Evolutionary conservation across 2,888 invertebrate species (phyloP), one percentile per base, ranked within the genome.

Genomic region (Pseudococcus viburni): DNA sequence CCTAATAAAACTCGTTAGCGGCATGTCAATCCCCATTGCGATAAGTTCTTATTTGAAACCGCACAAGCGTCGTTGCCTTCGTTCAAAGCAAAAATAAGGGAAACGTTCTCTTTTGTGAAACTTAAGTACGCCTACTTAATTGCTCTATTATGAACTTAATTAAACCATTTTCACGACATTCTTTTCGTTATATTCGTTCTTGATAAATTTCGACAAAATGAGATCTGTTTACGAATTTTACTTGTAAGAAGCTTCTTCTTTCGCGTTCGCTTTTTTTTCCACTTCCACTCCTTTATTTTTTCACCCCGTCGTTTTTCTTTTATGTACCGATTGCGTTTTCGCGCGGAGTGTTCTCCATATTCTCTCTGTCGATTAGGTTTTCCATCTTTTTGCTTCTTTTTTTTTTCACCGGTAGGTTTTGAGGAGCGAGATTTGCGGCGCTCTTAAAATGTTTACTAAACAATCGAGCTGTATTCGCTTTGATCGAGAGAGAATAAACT

Each of bases 81-180:
- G 77, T n/a, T 88, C 80, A 80, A 83, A 88, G 88, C 39, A 88
- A 88, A 88, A 83, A 48, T 39, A 88, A 48, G 80, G 88, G 80
- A 88, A 86, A 73, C 51, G 26, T 55, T 42, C 88, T 42, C 83
- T 83, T 88, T 77, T 80, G 55, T 83, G 88, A 80, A 88, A 83
- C 88, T 88, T 55, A 55, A 88, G 88, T 88, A 88, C 88, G 88
- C 83, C 83, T 80, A 83, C 83, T 88, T 83, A 73, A 86, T 86
- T 86, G 88, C 88, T 83, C 83, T 83, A 88, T 88, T 88, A 88
- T 88, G 88, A 88, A 88, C 51, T 88, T 88, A 88, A 88, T 88
- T 88, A 88, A 88, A 88, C 88, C 80, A 88, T 86, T 88, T 88
- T 83, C 88, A 88, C 88, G 83, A 88, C 88, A 80, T 88, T 88